These are phyloP conservation scores for Ormyrus rosae DNA, from an alignment of 2,888 invertebrate species.

Conservation along the genomic window DNA sequence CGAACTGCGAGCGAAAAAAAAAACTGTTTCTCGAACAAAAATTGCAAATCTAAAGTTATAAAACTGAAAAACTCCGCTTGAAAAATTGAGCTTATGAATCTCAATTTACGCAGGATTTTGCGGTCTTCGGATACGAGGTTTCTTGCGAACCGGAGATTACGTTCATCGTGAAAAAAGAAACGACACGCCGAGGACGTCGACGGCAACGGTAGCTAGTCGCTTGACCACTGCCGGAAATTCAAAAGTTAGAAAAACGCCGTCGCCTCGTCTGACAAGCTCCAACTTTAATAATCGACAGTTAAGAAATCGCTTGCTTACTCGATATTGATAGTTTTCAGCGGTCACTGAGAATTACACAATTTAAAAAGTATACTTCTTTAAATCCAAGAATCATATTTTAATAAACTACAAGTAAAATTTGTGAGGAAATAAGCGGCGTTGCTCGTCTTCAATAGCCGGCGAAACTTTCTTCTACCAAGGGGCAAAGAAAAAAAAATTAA, in stretches of 20 bases:
- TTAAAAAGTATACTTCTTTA: too few relatives aligned
- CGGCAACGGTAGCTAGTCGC: not conserved
- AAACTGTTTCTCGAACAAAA: not conserved
- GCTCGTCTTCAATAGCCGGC: too few relatives aligned
- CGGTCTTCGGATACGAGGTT: conserved; percentile 39
- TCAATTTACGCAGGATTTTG: conserved; percentile 46
- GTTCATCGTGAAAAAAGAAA: conserved; percentile 48
- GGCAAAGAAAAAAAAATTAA: too few relatives aligned
- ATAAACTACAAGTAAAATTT: too few relatives aligned
- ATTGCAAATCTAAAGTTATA: not conserved
- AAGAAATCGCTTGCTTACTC: not conserved
- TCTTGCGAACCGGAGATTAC: conserved; percentile 54
- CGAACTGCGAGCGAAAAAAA: not conserved
- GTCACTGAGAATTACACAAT: too few relatives aligned
- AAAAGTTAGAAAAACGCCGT: conserved; percentile 43
- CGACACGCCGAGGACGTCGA: conserved; percentile 9
- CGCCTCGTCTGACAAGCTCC: not conserved
- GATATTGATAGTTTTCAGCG: too few relatives aligned
- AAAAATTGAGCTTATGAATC: conserved; percentile 52
- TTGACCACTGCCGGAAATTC: conserved; percentile 54
- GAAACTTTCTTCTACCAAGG: too few relatives aligned
- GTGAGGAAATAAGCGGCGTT: too few relatives aligned
- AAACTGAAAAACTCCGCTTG: conserved; percentile 15
- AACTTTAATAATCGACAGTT: conserved; percentile 19
- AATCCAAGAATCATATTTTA: too few relatives aligned